phyloP scores from a whole-genome alignment of 2,888 invertebrate species.

The Drosophila mimetica region DNA sequence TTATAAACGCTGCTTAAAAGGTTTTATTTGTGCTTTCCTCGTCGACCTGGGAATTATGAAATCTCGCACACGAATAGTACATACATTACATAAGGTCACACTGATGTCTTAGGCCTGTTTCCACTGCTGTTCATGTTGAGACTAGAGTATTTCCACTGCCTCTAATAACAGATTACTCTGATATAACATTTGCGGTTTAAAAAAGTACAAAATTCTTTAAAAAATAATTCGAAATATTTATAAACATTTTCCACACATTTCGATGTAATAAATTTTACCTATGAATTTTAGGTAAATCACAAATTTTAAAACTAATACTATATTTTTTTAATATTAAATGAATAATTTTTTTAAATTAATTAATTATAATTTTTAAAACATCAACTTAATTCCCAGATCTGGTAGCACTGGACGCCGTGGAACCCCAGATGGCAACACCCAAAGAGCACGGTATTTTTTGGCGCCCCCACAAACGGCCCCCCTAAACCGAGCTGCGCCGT shows the following conservation, averaged over 20 bases:
- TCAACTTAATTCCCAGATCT: background rate
- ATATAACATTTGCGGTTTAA: too few species aligned
- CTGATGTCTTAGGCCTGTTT: background rate
- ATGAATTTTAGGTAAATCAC: too few species aligned
- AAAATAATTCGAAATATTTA: too few species aligned
- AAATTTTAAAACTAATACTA: background rate
- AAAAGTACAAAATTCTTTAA: too few species aligned
- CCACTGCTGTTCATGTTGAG: background rate
- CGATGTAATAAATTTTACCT: too few species aligned
- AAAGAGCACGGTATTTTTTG: slow-evolving; percentile 15
- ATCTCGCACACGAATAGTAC: slow-evolving; percentile 38
- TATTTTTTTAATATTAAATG: background rate
- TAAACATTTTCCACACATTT: too few species aligned
- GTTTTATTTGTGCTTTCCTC: slow-evolving; percentile 10
- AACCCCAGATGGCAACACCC: background rate
- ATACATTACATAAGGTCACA: background rate
- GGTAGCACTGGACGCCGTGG: slow-evolving; percentile 3
- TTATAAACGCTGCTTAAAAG: slow-evolving; percentile 55
- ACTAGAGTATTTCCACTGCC: background rate
- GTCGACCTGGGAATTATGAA: slow-evolving; percentile 56
- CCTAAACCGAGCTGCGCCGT: slow-evolving; percentile 20
- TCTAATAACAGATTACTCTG: background rate
- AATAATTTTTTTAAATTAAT: background rate
- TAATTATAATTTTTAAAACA: background rate
- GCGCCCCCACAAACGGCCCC: slow-evolving; percentile 4